Base-by-base conservation (phyloP, 1,140 invertebrate species). In the Ganaspis sp. region DNA sequence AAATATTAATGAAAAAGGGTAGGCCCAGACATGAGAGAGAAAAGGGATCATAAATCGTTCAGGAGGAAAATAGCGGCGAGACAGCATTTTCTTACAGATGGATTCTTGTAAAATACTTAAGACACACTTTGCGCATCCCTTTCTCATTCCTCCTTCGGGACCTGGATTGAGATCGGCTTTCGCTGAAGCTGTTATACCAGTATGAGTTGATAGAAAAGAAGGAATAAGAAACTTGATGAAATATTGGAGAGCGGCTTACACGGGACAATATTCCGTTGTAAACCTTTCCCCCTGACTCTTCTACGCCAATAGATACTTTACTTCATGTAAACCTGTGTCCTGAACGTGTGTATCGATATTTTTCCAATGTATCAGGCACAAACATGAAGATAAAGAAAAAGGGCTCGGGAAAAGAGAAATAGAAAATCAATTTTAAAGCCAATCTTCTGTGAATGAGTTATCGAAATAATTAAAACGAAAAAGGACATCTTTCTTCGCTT, bases 201-300 rank as follows among this genome's bases (percentile, higher is more conserved):
- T 42, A 64, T 23, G 71, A 76, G 79, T 70, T 77, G 72, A 49
- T 23, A 72, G 80, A 87, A 85, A 89, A 85, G 81, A 81, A 89
- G 80, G 85, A 89, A 87, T 88, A 90, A 87, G 87, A 87, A 89
- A 89, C 86, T 90, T 90, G 89, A 90, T 90, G 89, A 90, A 90
- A 90, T 90, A 90, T 90, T 87, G 88, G 89, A 90, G 88, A 89
- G 84, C 88, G 87, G 87, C 89, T 90, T 89, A 89, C 84, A 81
- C 84, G 84, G 88, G 86, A 90, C 89, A 90, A 90, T 90, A 89
- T 90, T 90, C 88, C 77, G 86, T 84, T 89, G 88, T 89, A 90
- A 89, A 90, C 85, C 85, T 84, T 85, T 89, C 38, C 38, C 3
- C 38, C 45, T 17, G 17, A 17, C 17, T 79, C 77, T 86, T 75